Percentiles rank a stretch among this genome's conserved stretches.
Conservation (phyloP, 2,797 vertebrate species). For the Smutsia temminckii region DNA sequence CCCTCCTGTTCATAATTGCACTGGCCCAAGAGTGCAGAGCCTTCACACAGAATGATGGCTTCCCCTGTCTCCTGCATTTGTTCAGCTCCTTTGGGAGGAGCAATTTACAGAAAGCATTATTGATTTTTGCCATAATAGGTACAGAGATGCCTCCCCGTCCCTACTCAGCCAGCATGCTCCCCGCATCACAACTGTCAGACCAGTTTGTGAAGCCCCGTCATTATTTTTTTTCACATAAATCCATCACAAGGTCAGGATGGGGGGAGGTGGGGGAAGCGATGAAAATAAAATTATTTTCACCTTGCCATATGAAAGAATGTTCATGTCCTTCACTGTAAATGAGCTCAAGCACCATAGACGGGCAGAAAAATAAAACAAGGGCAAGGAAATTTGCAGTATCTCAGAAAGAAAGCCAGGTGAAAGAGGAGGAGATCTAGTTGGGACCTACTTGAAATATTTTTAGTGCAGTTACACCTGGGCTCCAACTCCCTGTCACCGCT, state of each 20-base stretch:
- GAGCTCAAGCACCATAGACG: conserved; percentile 88
- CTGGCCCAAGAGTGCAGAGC: conserved; percentile 83
- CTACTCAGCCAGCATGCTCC: conserved; percentile 86
- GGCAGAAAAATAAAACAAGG: conserved; percentile 84
- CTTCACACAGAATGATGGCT: conserved; percentile 88
- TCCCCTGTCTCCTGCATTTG: conserved; percentile 89
- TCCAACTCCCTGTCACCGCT: conserved; percentile 54
- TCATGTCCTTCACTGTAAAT: conserved; percentile 85
- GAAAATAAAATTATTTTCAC: conserved; percentile 90
- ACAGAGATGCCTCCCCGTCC: conserved; percentile 88
- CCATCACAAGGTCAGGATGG: conserved; percentile 84
- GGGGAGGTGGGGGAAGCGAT: conserved; percentile 80
- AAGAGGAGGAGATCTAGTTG: conserved; percentile 71
- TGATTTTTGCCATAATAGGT: conserved; percentile 92
- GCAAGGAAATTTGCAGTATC: conserved; percentile 85
- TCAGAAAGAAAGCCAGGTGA: conserved; percentile 66
- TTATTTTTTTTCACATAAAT: conserved; percentile 89
- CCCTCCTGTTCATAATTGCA: conserved; percentile 87
- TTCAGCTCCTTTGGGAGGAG: conserved; percentile 90
- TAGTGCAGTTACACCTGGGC: conserved; percentile 61
- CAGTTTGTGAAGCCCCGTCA: conserved; percentile 87
- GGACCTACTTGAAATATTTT: conserved; percentile 79
- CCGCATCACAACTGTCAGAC: conserved; percentile 88
- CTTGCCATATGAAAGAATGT: conserved; percentile 88
- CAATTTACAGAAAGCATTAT: conserved; percentile 92